These are phyloP conservation scores for Heliconius cydno DNA, from an alignment of 2,888 invertebrate genomes.

Conservation along the genomic window DNA sequence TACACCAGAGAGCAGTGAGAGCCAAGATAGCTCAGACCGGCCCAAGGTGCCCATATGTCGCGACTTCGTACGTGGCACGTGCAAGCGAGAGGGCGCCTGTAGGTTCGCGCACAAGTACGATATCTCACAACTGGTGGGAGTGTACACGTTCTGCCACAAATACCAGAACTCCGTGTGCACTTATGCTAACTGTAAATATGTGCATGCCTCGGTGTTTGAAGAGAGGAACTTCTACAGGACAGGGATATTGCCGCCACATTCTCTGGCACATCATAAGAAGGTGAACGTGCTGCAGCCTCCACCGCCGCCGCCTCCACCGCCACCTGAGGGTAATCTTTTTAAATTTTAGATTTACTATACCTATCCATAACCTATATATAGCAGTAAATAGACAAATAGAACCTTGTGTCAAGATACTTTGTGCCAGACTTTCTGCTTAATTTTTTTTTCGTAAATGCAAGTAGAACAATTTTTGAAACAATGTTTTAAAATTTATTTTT, in stretches of 20 bases:
- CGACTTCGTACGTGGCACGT: slow-evolving; percentile 65
- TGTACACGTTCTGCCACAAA: slow-evolving; percentile 69
- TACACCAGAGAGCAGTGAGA: not conserved
- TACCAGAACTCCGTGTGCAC: slow-evolving; percentile 65
- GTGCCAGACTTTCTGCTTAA: no score
- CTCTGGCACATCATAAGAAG: slow-evolving; percentile 59
- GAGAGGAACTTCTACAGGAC: slow-evolving; percentile 66
- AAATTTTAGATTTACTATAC: not conserved
- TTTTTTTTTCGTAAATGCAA: not conserved
- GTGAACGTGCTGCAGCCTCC: slow-evolving; percentile 48
- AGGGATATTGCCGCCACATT: slow-evolving; percentile 61
- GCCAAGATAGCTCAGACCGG: slow-evolving; percentile 18
- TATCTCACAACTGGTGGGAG: slow-evolving; percentile 58
- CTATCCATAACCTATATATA: not conserved
- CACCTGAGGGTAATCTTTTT: slow-evolving; percentile 23
- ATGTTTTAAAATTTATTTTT: not conserved
- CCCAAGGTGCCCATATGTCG: slow-evolving; percentile 58
- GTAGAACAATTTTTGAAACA: no score
- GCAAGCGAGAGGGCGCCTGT: slow-evolving; percentile 58
- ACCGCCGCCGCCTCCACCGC: slow-evolving; percentile 47
- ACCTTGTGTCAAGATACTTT: no score
- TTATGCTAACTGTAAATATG: slow-evolving; percentile 63
- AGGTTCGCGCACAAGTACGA: slow-evolving; percentile 64
- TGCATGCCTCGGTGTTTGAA: slow-evolving; percentile 69
- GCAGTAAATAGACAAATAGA: no score